phyloP scores from a whole-genome alignment of 2,797 vertebrate species.

The Neosilurus mollespiculum region DNA sequence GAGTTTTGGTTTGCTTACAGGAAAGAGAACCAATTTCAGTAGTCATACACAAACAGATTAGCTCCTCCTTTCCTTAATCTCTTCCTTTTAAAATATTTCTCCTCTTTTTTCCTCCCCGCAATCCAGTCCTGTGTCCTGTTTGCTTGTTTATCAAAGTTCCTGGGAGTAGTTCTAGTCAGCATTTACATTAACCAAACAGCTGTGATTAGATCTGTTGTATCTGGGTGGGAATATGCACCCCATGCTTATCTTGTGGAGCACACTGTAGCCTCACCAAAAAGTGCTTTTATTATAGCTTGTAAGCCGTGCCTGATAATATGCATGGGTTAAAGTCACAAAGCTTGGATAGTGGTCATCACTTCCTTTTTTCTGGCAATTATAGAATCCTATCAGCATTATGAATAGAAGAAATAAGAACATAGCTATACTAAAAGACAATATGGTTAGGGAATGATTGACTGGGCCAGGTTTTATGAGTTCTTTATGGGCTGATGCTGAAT shows the following conservation, averaged over 20 bases:
- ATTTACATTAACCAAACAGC: constrained; percentile 50
- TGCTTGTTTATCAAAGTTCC: constrained; percentile 50
- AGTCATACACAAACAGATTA: constrained; percentile 33
- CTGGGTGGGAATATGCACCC: constrained; percentile 45
- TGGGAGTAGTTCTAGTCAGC: constrained; percentile 56
- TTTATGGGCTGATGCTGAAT: constrained; percentile 22
- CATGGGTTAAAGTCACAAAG: constrained; percentile 54
- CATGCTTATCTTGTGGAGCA: constrained; percentile 41
- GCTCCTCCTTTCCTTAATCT: constrained; percentile 49
- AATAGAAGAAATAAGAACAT: constrained; percentile 34
- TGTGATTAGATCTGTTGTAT: constrained; percentile 59
- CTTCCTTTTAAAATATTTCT: constrained; percentile 63
- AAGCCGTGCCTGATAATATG: constrained; percentile 40
- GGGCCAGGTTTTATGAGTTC: constrained; percentile 42
- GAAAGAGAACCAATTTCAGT: constrained; percentile 59
- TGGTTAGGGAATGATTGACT: constrained; percentile 9
- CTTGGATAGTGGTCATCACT: constrained; percentile 39
- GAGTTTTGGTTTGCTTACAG: constrained; percentile 64
- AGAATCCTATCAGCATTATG: constrained; percentile 9
- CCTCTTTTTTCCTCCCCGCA: constrained; percentile 21
- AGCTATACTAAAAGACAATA: constrained; percentile 26
- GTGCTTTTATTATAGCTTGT: constrained; percentile 22
- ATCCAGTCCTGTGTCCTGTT: constrained; percentile 32
- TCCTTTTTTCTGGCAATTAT: constrained; percentile 48
- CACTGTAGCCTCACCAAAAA: constrained; percentile 9